phyloP scores from a whole-genome alignment of 2,113 vertebrate genomes.

The Origma solitaria region DNA sequence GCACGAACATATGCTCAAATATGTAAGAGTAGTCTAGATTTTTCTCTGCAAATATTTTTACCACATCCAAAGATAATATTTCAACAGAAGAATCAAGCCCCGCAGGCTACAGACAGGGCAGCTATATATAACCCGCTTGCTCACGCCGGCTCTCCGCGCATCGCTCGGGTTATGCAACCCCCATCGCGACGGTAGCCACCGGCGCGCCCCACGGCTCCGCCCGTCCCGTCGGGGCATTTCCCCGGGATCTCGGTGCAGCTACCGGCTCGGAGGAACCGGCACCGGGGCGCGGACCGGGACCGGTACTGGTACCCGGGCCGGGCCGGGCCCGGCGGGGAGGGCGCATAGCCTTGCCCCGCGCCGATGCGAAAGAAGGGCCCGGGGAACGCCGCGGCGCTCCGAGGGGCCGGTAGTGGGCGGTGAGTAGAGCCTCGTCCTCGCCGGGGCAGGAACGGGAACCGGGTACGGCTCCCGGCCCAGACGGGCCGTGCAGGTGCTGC shows the following conservation, averaged over 20 bases:
- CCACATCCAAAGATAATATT: conserved; percentile 68
- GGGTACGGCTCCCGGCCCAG: neutral
- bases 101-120: conserved; percentile 59
- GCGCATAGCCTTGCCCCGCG: neutral
- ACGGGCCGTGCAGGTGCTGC: neutral
- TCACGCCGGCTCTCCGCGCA: conserved; percentile 40
- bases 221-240: conserved; percentile 27
- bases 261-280: neutral
- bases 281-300: neutral
- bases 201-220: conserved; percentile 43
- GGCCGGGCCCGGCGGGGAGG: neutral
- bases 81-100: conserved; percentile 64
- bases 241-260: neutral
- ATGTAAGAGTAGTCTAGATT: conserved; percentile 54
- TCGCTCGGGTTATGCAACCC: conserved; percentile 52
- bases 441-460: neutral
- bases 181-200: conserved; percentile 21
- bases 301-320: neutral
- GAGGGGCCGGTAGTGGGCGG: neutral
- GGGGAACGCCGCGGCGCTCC: neutral
- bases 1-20: conserved; percentile 55
- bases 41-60: conserved; percentile 63
- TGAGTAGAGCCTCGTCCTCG: conserved; percentile 8
- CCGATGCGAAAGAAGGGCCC: neutral
- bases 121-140: conserved; percentile 60